These are phyloP conservation scores for Anneissia japonica DNA, from an alignment of 35 echinoderm and acorn worm species.

Conservation along the genomic window DNA sequence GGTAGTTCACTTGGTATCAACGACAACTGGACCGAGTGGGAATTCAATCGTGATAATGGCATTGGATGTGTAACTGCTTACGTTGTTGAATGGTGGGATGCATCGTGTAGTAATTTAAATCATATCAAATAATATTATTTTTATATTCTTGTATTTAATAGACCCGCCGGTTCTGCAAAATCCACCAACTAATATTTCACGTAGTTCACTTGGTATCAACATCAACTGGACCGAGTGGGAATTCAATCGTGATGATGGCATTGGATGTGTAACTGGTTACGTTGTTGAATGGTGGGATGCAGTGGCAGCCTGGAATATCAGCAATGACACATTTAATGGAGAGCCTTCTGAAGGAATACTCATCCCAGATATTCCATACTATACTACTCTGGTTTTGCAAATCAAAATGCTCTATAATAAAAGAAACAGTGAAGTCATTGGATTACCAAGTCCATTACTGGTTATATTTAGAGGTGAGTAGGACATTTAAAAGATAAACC, in stretches of 20 bases:
- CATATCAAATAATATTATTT: too few relatives aligned
- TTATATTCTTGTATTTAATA: not conserved
- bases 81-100: too few relatives aligned
- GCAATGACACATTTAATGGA: not conserved
- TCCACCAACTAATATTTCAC: not conserved
- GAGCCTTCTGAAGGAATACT: not conserved
- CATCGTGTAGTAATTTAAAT: too few relatives aligned
- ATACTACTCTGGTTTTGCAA: not conserved
- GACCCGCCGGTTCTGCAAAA: not conserved
- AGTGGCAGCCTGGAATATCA: not conserved
- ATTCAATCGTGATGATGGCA: not conserved
- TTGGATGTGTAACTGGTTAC: not conserved
- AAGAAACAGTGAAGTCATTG: not conserved
- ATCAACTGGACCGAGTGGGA: not conserved
- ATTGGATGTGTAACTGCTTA: too few relatives aligned
- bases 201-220: not conserved
- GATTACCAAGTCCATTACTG: not conserved
- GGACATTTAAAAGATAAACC: too few relatives aligned
- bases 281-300: not conserved
- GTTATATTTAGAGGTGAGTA: not conserved
- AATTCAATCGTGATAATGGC: too few relatives aligned
- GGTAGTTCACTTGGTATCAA: too few relatives aligned
- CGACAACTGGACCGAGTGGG: too few relatives aligned
- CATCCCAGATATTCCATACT: not conserved
- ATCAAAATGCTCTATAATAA: not conserved